A percentile compares a stretch with the other conserved stretches of the same genome.
phyloP scores from a whole-genome alignment of 92 coral and sea anemone genomes.

The Phenganax stokvisi region DNA sequence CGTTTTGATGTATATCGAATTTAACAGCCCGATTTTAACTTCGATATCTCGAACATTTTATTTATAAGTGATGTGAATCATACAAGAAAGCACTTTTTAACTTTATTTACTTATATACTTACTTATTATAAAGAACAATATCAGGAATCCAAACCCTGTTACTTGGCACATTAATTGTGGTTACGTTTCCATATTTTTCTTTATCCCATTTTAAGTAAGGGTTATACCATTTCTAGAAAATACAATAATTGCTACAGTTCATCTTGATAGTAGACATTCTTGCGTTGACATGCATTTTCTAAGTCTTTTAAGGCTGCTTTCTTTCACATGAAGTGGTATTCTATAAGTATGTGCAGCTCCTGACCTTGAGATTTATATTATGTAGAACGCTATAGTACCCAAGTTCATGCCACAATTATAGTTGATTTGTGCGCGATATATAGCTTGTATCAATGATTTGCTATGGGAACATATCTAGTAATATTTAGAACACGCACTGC shows the following conservation, averaged over 20 bases:
- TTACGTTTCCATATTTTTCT: constrained; percentile 58
- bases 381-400: no score
- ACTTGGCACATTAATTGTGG: constrained; percentile 60
- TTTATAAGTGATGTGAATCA: not conserved
- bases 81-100: not conserved
- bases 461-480: no score
- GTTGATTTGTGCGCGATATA: not conserved
- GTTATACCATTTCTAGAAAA: constrained; percentile 66
- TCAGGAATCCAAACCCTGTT: constrained; percentile 68
- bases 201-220: constrained; percentile 74
- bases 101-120: constrained; percentile 11
- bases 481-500: no score
- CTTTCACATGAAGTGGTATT: no score
- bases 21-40: no score
- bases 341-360: no score
- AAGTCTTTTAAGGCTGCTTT: no score
- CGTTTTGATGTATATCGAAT: no score
- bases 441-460: no score
- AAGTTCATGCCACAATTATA: not conserved
- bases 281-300: no score
- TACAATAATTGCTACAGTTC: not conserved
- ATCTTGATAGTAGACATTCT: not conserved
- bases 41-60: not conserved
- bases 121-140: constrained; percentile 76
- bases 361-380: no score